Evolutionary conservation across 2,888 invertebrate genomes (phyloP), one percentile per base, ranked within the genome.

Genomic region (Allolobophora icterica): DNA sequence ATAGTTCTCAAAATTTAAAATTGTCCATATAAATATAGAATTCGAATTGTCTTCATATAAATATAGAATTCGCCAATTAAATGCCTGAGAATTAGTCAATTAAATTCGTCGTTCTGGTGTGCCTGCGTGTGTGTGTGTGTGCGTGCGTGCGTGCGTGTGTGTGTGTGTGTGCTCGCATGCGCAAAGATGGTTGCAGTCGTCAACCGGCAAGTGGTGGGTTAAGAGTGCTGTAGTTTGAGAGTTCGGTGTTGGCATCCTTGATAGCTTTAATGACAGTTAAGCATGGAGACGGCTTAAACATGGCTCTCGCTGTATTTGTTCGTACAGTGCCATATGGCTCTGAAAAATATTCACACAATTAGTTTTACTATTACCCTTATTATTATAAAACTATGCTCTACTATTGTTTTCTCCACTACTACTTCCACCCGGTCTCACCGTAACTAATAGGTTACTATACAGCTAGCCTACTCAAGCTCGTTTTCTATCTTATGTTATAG

Each of bases 261-360:
- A 84, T 4, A 17, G 84, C 84, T 33, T 33, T 34, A n/a, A 34
- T 35, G 84, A 84, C 84, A 1, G 19, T 84, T 35, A 6, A 17
- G 84, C 33, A 84, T 8, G 84, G 84, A 13, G 1, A 34, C 6
- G 34, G 21, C 33, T 84, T 84, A 21, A 34, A 84, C 84, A 84
- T 84, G 34, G 84, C 84, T 35, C 84, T 84, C 1, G 84, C 84
- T 35, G 84, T 84, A 35, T 84, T 84, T 33, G 84, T 84, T 35
- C 33, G 34, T 30, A 35, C 34, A 33, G 33, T 35, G 19, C 84
- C 84, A 19, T 84, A 84, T 35, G 84, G 84, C 34, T 84, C 84
- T 84, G 84, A 34, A 84, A 35, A 84, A 84, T n/a, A 84, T 17
- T 42, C 24, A 45, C 24, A 52, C 24, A 24, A 52, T 52, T 24